These are phyloP conservation scores for Chanos chanos DNA, from an alignment of 2,797 vertebrate species.

Conservation along the genomic window DNA sequence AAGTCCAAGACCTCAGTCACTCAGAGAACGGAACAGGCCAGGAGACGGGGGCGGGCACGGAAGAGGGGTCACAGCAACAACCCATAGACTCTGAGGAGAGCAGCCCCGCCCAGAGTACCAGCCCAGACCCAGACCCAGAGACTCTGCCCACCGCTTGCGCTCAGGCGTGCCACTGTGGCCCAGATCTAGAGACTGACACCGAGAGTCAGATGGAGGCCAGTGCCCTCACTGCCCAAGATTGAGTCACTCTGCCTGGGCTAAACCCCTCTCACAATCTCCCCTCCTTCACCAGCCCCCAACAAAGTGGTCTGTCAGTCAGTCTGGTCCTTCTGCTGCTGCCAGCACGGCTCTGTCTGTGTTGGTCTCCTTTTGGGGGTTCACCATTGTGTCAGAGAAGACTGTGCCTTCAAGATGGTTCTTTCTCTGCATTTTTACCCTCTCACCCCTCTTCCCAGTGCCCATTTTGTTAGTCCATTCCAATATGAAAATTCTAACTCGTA, in stretches of 20 bases:
- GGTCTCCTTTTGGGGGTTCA: conserved; percentile 20
- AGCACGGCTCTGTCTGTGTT: conserved; percentile 9
- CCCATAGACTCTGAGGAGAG: conserved; percentile 41
- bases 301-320: too few relatives aligned
- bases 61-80: conserved; percentile 16
- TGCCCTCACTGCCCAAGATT: conserved; percentile 56
- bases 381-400: conserved; percentile 45
- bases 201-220: conserved; percentile 37
- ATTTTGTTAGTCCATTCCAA: conserved; percentile 23
- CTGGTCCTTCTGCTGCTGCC: too few relatives aligned
- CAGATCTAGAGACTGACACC: conserved; percentile 44
- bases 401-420: conserved; percentile 49
- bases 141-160: conserved; percentile 43
- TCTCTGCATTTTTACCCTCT: conserved; percentile 30
- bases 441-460: not conserved
- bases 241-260: conserved; percentile 30
- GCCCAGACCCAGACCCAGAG: conserved; percentile 47
- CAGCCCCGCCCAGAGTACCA: conserved; percentile 31
- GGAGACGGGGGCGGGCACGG: conserved; percentile 6
- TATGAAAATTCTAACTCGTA: conserved; percentile 1
- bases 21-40: conserved; percentile 28
- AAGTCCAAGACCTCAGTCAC: conserved; percentile 84
- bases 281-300: conserved; percentile 23
- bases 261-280: conserved; percentile 23
- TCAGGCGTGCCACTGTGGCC: conserved; percentile 56